Conservation (phyloP, 2,113 vertebrate species). For the Athene cunicularia region DNA sequence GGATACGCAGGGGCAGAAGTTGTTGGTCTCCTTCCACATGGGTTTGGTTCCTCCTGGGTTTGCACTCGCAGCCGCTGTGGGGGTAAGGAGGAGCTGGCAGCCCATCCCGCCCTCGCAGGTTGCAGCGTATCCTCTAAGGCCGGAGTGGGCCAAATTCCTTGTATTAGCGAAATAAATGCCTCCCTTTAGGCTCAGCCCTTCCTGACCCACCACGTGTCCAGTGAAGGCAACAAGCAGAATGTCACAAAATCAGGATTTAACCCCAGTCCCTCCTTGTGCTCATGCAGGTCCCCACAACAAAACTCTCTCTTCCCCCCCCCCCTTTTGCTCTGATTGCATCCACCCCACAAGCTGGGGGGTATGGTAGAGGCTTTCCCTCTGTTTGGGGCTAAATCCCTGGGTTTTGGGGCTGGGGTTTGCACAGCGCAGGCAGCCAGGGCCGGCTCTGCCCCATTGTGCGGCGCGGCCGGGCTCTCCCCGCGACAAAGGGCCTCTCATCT, state of each 20-base stretch:
- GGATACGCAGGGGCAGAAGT: neutral
- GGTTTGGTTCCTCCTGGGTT: neutral
- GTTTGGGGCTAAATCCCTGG: neutral
- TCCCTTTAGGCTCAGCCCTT: neutral
- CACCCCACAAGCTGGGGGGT: accelerated
- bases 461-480: neutral
- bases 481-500: slow-evolving; percentile 45
- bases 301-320: accelerated
- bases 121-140: neutral
- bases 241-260: neutral
- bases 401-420: neutral
- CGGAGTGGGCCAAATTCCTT: neutral
- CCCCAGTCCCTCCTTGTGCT: neutral
- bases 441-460: accelerated
- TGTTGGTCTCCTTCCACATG: accelerated
- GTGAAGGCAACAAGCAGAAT: neutral
- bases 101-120: accelerated
- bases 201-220: accelerated
- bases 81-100: neutral
- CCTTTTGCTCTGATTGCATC: accelerated
- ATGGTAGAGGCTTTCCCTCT: neutral
- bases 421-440: accelerated
- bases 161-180: neutral
- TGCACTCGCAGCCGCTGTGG: accelerated
- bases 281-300: accelerated